phyloP scores from a whole-genome alignment of 2,113 vertebrate genomes.

The Nothobranchius kuhntae region DNA sequence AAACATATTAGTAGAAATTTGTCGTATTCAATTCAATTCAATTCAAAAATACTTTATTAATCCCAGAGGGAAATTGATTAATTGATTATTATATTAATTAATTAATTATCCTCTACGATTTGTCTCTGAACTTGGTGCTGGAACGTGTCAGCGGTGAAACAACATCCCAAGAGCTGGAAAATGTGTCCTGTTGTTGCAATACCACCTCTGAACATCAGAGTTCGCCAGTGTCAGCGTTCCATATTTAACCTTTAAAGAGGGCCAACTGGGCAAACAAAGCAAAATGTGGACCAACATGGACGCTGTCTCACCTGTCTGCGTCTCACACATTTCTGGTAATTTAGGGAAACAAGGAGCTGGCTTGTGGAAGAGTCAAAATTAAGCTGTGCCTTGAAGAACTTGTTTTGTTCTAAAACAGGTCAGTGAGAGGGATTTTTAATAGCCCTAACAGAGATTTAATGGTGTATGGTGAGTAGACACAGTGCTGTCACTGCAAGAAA shows the following conservation, averaged over 20 bases:
- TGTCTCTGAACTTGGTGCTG: too few relatives aligned
- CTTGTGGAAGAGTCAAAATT: slow-evolving; percentile 23
- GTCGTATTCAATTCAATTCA: too few relatives aligned
- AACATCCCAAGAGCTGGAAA: too few relatives aligned
- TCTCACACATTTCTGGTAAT: slow-evolving; percentile 39
- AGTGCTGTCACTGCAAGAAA: slow-evolving; percentile 10
- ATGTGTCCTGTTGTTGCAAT: too few relatives aligned
- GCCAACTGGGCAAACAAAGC: slow-evolving; percentile 15
- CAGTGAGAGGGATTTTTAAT: slow-evolving; percentile 53
- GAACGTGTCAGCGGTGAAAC: too few relatives aligned
- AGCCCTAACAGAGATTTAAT: slow-evolving; percentile 48
- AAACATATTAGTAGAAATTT: too few relatives aligned
- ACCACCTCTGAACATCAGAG: too few relatives aligned
- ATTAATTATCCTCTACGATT: too few relatives aligned
- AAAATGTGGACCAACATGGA: background rate
- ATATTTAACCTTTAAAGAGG: background rate
- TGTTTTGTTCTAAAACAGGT: slow-evolving; percentile 32
- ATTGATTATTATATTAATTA: too few relatives aligned
- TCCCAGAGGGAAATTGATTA: too few relatives aligned
- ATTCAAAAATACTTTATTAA: too few relatives aligned
- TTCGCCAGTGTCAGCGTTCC: too few relatives aligned
- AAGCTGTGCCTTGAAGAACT: slow-evolving; percentile 26
- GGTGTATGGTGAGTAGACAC: slow-evolving; percentile 13
- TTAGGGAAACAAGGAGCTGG: slow-evolving; percentile 26
- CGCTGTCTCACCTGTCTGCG: slow-evolving; percentile 24